phyloP scores from a whole-genome alignment of 64 coral and sea anemone species.

The Anthopleura sola region DNA sequence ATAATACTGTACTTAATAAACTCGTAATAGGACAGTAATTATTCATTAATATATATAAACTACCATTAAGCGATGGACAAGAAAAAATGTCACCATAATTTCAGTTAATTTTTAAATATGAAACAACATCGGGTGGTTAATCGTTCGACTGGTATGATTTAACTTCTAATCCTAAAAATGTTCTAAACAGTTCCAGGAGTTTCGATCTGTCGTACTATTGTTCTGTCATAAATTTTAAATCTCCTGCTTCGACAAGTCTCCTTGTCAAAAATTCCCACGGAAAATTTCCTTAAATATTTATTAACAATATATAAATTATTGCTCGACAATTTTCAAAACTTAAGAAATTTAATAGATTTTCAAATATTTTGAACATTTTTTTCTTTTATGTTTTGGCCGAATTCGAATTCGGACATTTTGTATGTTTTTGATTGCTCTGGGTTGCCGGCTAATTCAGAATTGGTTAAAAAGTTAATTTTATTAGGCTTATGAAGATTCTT shows the following conservation, averaged over 20 bases:
- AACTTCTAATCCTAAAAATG: not conserved
- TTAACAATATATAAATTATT: not conserved
- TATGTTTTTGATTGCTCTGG: no score
- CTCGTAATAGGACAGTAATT: constrained; percentile 5
- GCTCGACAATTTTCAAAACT: not conserved
- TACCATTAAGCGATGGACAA: no score
- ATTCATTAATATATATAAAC: not conserved
- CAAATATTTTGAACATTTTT: not conserved
- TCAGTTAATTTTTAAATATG: no score
- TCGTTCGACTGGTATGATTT: no score
- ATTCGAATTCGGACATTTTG: no score
- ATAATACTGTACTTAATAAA: not conserved
- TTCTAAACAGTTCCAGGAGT: not conserved
- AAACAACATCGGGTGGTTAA: no score
- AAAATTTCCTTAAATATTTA: not conserved
- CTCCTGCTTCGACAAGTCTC: not conserved
- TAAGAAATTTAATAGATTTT: not conserved
- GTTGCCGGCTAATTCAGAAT: no score
- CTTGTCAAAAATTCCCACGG: not conserved
- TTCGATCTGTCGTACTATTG: not conserved
- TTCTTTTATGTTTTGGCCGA: not conserved
- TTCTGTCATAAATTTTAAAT: not conserved
- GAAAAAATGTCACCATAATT: no score
- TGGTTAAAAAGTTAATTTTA: no score
- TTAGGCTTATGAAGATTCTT: no score